Conservation (phyloP, 2,113 vertebrate genomes). For the Antechinus flavipes region DNA sequence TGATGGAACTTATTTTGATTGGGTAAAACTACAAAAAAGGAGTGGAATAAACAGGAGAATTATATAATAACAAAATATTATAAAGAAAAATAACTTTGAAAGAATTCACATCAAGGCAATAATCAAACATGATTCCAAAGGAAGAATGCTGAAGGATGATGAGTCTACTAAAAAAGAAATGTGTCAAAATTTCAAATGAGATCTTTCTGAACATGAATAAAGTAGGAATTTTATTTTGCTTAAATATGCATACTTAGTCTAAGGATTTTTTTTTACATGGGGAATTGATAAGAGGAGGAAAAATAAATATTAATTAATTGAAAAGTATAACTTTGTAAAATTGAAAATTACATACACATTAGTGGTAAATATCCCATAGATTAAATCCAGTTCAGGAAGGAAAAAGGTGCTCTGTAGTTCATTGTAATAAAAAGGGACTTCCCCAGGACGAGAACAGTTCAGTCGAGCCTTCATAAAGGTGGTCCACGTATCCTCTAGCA, state of each 20-base stretch:
- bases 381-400: constrained; percentile 94
- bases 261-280: neutral
- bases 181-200: neutral
- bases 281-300: neutral
- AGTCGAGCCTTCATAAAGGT: constrained; percentile 98
- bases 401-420: constrained; percentile 97
- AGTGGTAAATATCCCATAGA: constrained; percentile 98
- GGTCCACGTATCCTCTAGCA: constrained; percentile 98
- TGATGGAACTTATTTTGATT: neutral
- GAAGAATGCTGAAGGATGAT: neutral
- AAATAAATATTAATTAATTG: neutral
- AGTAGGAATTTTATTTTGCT: neutral
- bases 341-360: constrained; percentile 91
- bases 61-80: neutral
- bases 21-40: constrained; percentile 11
- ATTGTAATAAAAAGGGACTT: constrained; percentile 97
- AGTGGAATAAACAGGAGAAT: neutral
- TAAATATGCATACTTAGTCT: neutral
- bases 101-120: neutral
- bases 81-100: neutral
- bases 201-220: neutral
- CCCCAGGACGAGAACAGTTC: constrained; percentile 96
- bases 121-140: neutral
- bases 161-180: neutral
- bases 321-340: neutral